A percentile compares a stretch with the other conserved stretches of the same genome.
Evolutionary conservation across 35 echinoderm and acorn worm species (phyloP).

Genomic region (Amphiura filiformis): DNA sequence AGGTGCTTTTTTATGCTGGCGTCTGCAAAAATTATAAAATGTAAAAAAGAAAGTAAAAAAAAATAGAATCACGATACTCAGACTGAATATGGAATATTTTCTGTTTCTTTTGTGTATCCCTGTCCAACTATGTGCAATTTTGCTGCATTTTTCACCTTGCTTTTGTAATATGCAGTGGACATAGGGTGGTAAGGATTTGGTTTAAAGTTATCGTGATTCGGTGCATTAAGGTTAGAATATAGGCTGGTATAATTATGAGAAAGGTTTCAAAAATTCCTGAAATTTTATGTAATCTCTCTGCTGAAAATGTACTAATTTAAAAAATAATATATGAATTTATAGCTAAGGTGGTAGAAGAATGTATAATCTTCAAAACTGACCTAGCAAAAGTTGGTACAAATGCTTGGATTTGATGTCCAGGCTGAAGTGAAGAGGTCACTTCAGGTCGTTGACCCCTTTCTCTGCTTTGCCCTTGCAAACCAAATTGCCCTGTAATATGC

Average conservation of each 20-base stretch:
- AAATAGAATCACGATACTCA: background rate
- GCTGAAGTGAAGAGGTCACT: background rate
- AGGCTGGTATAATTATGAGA: background rate
- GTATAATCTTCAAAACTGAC: background rate
- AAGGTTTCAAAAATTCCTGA: background rate
- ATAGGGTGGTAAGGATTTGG: background rate
- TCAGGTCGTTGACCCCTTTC: background rate
- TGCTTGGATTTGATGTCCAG: background rate
- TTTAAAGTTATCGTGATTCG: background rate
- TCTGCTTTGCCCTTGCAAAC: background rate
- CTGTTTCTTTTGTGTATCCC: too few relatives aligned
- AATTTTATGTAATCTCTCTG: background rate
- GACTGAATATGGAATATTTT: background rate
- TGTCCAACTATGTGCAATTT: background rate
- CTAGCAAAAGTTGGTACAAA: background rate
- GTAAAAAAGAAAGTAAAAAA: background rate
- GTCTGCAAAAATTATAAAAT: background rate
- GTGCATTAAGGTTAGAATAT: too few relatives aligned
- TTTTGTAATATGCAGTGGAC: background rate
- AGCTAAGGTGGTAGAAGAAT: too few relatives aligned
- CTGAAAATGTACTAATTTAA: background rate
- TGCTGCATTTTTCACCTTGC: background rate
- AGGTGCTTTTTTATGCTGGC: slow-evolving; percentile 13
- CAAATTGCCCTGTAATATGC: background rate
- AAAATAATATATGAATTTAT: background rate